Base-by-base conservation (phyloP, 2,888 invertebrate genomes). In the Octodonta nipae region DNA sequence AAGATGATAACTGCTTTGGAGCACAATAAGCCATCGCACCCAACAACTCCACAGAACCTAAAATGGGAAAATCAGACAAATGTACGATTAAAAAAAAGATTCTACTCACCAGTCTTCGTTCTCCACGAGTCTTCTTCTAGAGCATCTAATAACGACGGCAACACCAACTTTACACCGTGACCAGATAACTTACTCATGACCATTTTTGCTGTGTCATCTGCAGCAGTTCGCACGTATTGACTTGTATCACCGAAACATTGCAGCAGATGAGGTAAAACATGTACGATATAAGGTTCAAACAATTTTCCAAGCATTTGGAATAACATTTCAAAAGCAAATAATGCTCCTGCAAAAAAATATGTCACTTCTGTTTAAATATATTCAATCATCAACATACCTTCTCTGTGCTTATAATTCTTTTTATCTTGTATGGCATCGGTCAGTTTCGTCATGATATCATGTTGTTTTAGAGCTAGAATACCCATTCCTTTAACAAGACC, bases 11-110 rank as follows among this genome's bases (percentile, higher is more conserved):
- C 63, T 99, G 98, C 60, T 95, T 93, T 0, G 98, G 98, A 1
- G 98, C 98, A 64, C 96, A 98, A 65, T 83, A 93, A 0, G 96
- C 95, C 95, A 98, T 96, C 7, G 93, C 89, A 6, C 96, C 95
- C 14, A 96, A 69, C 32, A 96, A 65, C 59, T 96, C 95, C 34
- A 95, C 88, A 0, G 93, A 92, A 15, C 92, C 85, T 82, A 58
- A 32, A 52, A 34, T n/a, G n/a, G n/a, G n/a, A n/a, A n/a, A n/a
- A n/a, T n/a, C n/a, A n/a, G n/a, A n/a, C n/a, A n/a, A n/a, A n/a
- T n/a, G n/a, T n/a, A n/a, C n/a, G n/a, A n/a, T n/a, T n/a, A n/a
- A n/a, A n/a, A n/a, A n/a, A n/a, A n/a, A n/a, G n/a, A n/a, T n/a
- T n/a, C 28, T 15, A 7, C 26, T 33, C 35, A 76, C 81, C 89